phyloP scores from a whole-genome alignment of 2,797 vertebrate species.

The Chrysocyon brachyurus region DNA sequence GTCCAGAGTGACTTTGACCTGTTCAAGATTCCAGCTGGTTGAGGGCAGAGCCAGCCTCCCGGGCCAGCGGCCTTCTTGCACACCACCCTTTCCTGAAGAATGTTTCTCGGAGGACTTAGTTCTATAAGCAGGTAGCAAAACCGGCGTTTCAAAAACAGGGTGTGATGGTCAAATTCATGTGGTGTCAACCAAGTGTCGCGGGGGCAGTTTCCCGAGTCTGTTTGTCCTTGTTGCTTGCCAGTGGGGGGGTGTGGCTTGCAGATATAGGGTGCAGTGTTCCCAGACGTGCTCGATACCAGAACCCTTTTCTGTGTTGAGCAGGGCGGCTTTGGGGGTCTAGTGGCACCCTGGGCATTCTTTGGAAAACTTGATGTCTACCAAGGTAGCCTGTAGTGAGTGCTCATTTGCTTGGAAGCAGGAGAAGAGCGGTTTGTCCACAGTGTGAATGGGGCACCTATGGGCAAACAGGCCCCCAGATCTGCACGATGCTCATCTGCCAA shows the following conservation, averaged over 20 bases:
- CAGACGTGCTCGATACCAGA: neutral
- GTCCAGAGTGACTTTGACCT: conserved; percentile 3
- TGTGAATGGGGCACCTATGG: neutral
- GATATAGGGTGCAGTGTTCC: neutral
- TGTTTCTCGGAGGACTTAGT: conserved; percentile 41
- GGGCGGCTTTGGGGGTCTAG: neutral
- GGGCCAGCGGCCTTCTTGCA: neutral
- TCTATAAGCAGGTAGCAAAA: neutral
- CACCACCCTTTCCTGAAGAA: neutral
- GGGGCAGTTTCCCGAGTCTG: neutral
- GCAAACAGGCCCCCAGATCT: neutral
- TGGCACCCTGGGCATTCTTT: neutral
- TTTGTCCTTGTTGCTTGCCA: neutral
- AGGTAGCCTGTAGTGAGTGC: neutral
- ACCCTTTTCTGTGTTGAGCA: neutral
- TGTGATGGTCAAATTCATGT: neutral
- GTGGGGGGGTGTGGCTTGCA: neutral
- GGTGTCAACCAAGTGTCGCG: neutral
- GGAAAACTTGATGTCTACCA: neutral
- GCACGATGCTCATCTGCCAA: neutral
- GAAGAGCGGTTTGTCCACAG: neutral
- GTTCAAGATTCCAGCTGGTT: neutral
- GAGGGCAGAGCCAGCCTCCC: neutral
- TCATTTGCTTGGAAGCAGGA: neutral
- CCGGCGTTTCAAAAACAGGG: neutral